Evolutionary conservation across 2,797 vertebrate species (phyloP).

Genomic region (Mormyrops attenuatus): DNA sequence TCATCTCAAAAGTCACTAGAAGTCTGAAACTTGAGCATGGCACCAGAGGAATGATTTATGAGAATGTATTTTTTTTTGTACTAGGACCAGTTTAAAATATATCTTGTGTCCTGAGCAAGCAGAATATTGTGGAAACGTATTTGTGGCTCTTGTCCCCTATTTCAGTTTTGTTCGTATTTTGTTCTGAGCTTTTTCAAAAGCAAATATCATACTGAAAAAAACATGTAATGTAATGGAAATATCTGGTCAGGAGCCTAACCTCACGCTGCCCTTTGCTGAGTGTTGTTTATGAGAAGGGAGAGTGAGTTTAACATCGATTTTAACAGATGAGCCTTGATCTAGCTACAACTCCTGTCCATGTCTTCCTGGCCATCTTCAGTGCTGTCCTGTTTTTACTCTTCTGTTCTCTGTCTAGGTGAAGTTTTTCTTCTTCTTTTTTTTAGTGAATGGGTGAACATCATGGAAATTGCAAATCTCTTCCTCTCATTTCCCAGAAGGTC

Average conservation of each 20-base stretch:
- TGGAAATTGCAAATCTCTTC: background rate
- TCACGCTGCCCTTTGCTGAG: background rate
- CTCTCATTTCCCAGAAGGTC: background rate
- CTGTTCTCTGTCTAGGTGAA: background rate
- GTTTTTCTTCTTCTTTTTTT: background rate
- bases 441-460: background rate
- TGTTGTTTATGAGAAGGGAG: slow-evolving; percentile 10
- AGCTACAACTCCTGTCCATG: background rate
- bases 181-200: background rate
- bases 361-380: background rate
- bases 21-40: background rate
- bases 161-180: background rate
- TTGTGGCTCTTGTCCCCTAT: background rate
- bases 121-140: background rate
- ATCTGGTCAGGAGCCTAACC: background rate
- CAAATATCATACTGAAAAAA: background rate
- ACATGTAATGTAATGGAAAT: background rate
- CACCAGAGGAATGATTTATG: slow-evolving; percentile 8
- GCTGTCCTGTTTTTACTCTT: background rate
- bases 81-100: background rate
- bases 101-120: background rate
- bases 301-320: background rate
- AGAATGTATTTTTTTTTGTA: background rate
- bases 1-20: slow-evolving; percentile 2
- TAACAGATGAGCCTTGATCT: background rate